Evolutionary conservation across 2,113 vertebrate species (phyloP), one percentile per base, ranked within the genome.

Genomic region (Bubalus kerabau): DNA sequence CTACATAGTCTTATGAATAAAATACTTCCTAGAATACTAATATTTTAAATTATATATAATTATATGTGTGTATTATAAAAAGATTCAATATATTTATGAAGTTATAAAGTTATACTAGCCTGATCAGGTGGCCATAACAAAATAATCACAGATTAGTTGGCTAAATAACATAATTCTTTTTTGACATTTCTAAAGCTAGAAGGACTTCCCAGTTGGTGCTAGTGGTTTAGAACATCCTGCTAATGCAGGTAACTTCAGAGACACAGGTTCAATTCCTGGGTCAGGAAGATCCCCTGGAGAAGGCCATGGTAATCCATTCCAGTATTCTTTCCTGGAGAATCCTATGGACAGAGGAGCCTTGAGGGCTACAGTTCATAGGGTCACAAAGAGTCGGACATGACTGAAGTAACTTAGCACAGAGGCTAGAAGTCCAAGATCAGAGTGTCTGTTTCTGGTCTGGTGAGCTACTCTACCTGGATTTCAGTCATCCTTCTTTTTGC

Each of bases 401-500:
- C n/a, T 71, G 9, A 71, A 5, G 9, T 71, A 36, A 71, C n/a
- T 67, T 67, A 71, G 64, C n/a, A 36, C 9, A 36, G 10, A 54
- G 0, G 11, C 5, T 28, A 11, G 50, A 83, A 56, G 12, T 59
- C 10, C 6, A 50, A 36, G 32, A 46, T 57, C 7, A 67, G 11
- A 32, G 2, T 32, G 8, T 2, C 6, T 12, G 6, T 16, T 8
- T 3, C 21, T 1, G 7, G 3, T 82, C 13, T 14, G 23, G 5
- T 16, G 17, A 85, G 40, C 8, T 6, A 12, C 0, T 59, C 23
- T 86, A 56, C 76, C 48, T 17, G 5, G 4, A 14, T 89, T 82
- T 17, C 13, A 48, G 16, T 82, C 7, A n/a, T 16, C 2, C 11
- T 76, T 28, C 3, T 54, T 50, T 21, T 50, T 12, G 3, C 23